Base-by-base conservation (phyloP, 2,797 vertebrate genomes). In the Synaphobranchus kaupii region DNA sequence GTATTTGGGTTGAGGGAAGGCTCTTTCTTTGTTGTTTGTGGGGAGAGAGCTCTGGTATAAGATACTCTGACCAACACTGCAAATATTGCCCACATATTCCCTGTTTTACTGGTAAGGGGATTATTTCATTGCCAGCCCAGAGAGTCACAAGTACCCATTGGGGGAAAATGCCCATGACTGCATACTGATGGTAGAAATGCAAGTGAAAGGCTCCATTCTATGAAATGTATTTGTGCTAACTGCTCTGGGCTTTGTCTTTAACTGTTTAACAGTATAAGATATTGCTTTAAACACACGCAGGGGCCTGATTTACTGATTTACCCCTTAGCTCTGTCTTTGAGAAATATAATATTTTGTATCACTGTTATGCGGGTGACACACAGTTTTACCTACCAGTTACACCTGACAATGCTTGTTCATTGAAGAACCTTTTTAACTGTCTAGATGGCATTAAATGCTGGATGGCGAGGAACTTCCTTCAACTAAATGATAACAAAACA, bases 1-100 rank as follows among this genome's bases (percentile, higher is more conserved):
- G 63, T 63, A 31, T 15, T 66, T 52, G 52, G 7, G 17, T 17
- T 56, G 58, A 44, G 60, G 31, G 6, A 20, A 13, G 47, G 63
- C 83, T 84, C 81, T 52, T 83, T 87, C 22, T 84, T 9, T 81
- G 47, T 73, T 47, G 25, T 84, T 56, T 50, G 7, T 25, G 20
- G 54, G 76, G 76, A 86, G 54, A 48, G 28, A 20, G n/a, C 47
- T 56, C 44, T 10, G 9, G 13, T 54, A n/a, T 63, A 58, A 83
- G 31, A 1, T 17, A 10, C 12, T 39, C 31, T 34, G 28, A 15
- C 85, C 73, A 34, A 10, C 52, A 39, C 56, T 56, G 47, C 56
- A 68, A 47, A n/a, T 6, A n/a, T n/a, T 0, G 60, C 22, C 60
- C 60, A 66, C 7, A 0, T 58, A 9, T 4, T 66, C 22, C 34